A percentile compares a stretch with the other conserved stretches of the same genome.
Evolutionary conservation across 1,140 invertebrate species (phyloP).

Genomic region (Megalonaias nervosa): DNA sequence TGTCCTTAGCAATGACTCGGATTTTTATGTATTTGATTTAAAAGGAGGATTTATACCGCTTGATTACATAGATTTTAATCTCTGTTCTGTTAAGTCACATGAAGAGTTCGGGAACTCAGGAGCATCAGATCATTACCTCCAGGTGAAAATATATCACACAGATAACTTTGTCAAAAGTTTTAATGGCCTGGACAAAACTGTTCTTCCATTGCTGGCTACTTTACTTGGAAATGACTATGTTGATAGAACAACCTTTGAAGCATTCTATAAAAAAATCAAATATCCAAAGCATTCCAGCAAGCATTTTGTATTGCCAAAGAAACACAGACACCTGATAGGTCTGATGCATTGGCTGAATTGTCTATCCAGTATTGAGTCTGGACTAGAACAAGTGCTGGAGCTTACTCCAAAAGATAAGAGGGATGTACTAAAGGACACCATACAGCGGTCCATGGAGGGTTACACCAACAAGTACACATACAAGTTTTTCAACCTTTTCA

Average conservation of each 20-base stretch:
- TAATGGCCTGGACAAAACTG: conserved; percentile 48
- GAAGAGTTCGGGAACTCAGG: conserved; percentile 1
- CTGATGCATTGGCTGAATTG: conserved; percentile 84
- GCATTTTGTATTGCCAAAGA: conserved; percentile 65
- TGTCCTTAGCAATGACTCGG: conserved; percentile 90
- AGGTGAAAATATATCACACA: conserved; percentile 82
- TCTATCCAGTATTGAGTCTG: conserved; percentile 76
- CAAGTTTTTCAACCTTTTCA: conserved; percentile 16
- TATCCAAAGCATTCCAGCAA: conserved; percentile 70
- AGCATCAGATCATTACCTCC: conserved; percentile 65
- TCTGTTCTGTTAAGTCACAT: conserved; percentile 23
- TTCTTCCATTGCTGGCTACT: conserved; percentile 85
- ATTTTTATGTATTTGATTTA: conserved; percentile 91
- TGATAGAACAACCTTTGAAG: conserved; percentile 77
- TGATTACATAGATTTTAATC: conserved; percentile 75
- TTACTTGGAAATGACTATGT: conserved; percentile 91
- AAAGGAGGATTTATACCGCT: conserved; percentile 82
- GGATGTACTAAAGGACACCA: conserved; percentile 41
- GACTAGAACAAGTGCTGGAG: conserved; percentile 74
- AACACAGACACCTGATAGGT: conserved; percentile 77
- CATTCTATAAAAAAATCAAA: conserved; percentile 81
- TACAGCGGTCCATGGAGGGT: conserved; percentile 48
- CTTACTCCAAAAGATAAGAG: conserved; percentile 51
- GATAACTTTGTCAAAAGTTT: conserved; percentile 80
- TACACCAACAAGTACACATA: conserved; percentile 42